Evolutionary conservation across 2,888 invertebrate species (phyloP).

Genomic region (Odontocolon sp.): DNA sequence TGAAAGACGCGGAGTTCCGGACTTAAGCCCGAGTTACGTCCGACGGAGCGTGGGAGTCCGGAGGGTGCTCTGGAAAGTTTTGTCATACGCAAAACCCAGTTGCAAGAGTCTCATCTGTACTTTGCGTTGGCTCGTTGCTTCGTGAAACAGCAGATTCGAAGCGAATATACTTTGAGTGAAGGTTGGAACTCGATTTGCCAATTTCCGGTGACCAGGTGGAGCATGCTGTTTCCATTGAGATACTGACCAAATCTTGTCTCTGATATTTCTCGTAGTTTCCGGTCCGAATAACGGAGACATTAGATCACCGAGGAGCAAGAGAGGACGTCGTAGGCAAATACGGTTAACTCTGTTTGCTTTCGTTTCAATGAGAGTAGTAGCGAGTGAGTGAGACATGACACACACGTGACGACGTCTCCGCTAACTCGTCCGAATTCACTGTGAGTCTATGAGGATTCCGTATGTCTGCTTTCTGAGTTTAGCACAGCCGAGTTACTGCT

Average conservation of each 20-base stretch:
- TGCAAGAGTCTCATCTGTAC: conserved; percentile 21
- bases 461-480: neutral
- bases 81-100: conserved; percentile 59
- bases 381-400: conserved; percentile 31
- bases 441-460: conserved; percentile 13
- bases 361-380: conserved; percentile 72
- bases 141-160: conserved; percentile 3
- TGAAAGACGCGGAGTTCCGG: conserved; percentile 68
- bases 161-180: neutral
- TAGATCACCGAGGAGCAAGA: conserved; percentile 68
- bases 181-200: conserved; percentile 37
- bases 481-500: conserved; percentile 39
- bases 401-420: conserved; percentile 68
- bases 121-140: neutral
- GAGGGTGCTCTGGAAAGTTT: conserved; percentile 67
- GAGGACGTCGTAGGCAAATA: conserved; percentile 77
- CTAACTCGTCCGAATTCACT: conserved; percentile 60
- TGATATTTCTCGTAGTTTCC: conserved; percentile 47
- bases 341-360: conserved; percentile 78
- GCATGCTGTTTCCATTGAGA: conserved; percentile 27
- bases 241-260: conserved; percentile 36
- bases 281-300: conserved; percentile 70
- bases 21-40: conserved; percentile 64
- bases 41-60: conserved; percentile 61
- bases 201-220: conserved; percentile 19